phyloP scores from a whole-genome alignment of 2,797 vertebrate species.

The Caiman crocodilus region DNA sequence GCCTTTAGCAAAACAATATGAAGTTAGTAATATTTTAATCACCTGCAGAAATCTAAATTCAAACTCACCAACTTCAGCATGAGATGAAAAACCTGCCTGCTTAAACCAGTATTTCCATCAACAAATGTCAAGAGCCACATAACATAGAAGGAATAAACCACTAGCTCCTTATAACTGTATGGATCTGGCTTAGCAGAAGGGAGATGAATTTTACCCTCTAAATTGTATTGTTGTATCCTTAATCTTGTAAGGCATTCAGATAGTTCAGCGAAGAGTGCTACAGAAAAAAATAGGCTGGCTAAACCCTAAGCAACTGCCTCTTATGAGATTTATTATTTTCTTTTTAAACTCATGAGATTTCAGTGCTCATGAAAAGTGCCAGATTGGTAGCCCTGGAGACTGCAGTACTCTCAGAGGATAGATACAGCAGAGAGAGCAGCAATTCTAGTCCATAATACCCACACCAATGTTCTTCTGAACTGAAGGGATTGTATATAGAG shows the following conservation, averaged over 20 bases:
- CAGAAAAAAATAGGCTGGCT: rapidly evolving
- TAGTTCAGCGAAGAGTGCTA: background rate
- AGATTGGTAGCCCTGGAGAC: background rate
- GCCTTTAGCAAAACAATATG: background rate
- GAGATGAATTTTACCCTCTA: background rate
- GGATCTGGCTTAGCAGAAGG: background rate
- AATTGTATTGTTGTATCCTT: rapidly evolving
- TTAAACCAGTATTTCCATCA: background rate
- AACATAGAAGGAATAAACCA: rapidly evolving
- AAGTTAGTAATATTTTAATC: rapidly evolving
- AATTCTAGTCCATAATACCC: background rate
- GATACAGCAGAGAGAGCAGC: background rate
- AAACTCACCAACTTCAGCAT: rapidly evolving
- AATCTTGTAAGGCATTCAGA: background rate
- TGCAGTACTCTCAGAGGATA: rapidly evolving
- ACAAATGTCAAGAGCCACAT: rapidly evolving
- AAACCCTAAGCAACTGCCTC: background rate
- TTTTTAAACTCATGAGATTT: rapidly evolving
- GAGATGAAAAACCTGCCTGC: background rate
- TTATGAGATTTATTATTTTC: background rate
- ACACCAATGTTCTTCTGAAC: background rate
- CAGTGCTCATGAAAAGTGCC: background rate
- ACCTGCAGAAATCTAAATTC: background rate
- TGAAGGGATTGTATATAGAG: background rate
- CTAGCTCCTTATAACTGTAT: rapidly evolving